phyloP scores from a whole-genome alignment of 2,888 invertebrate genomes.

The Willowsia nigromaculata region DNA sequence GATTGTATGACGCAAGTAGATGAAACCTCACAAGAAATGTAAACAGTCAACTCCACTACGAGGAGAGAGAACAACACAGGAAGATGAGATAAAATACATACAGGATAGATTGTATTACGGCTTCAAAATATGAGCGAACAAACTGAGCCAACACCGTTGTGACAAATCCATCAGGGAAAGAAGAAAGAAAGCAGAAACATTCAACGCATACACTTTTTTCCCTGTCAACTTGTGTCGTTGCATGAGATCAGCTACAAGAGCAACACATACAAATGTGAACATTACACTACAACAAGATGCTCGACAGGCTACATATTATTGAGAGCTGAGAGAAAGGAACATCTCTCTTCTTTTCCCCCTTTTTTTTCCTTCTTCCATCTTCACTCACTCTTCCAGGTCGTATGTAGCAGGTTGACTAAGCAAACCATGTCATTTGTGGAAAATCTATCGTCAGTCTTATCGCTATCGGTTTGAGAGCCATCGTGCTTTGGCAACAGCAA shows the following conservation, averaged over 20 bases:
- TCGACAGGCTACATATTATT: neutral
- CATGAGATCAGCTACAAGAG: neutral
- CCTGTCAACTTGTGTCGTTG: neutral
- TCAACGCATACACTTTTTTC: neutral
- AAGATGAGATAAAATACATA: neutral
- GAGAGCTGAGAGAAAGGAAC: too few relatives aligned
- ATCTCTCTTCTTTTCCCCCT: too few relatives aligned
- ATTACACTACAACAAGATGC: neutral
- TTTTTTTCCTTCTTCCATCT: neutral
- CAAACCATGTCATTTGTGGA: constrained; percentile 31
- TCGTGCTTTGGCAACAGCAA: neutral
- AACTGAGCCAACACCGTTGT: neutral
- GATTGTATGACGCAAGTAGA: neutral
- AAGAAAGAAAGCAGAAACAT: neutral
- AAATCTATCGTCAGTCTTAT: constrained; percentile 30
- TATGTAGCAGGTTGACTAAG: constrained; percentile 21
- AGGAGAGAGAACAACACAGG: neutral
- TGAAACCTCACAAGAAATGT: neutral
- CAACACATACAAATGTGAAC: neutral
- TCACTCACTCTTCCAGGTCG: neutral
- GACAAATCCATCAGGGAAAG: constrained; percentile 23
- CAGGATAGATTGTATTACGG: neutral
- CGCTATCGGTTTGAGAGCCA: neutral
- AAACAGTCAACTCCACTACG: neutral
- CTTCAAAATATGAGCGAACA: neutral